phyloP scores from a whole-genome alignment of 1,140 invertebrate species.

The Oreohelix idahoensis region DNA sequence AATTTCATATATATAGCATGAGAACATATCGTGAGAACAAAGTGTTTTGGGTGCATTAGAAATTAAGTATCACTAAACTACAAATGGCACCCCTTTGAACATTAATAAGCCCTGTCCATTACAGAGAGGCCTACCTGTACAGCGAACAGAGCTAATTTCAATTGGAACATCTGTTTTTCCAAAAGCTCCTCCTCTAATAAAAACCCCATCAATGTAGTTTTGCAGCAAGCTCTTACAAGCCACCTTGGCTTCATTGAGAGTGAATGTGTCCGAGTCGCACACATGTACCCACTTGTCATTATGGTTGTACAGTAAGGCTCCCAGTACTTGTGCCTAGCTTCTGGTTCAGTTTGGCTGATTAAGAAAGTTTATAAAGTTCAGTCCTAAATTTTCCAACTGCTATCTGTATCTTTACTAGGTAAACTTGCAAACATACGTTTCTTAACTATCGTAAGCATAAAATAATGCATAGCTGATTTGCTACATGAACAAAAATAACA shows the following conservation, averaged over 20 bases:
- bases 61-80: no score
- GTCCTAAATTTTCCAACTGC: no score
- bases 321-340: slow-evolving; percentile 48
- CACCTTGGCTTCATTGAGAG: slow-evolving; percentile 51
- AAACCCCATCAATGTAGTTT: slow-evolving; percentile 53
- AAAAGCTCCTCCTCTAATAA: slow-evolving; percentile 52
- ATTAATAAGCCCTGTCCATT: not conserved
- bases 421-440: no score
- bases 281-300: slow-evolving; percentile 58
- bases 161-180: slow-evolving; percentile 46
- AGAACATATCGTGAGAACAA: no score
- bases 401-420: no score
- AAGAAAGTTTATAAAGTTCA: not conserved
- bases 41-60: no score
- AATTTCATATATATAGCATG: no score
- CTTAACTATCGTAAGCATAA: no score
- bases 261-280: slow-evolving; percentile 57
- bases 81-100: no score
- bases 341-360: slow-evolving; percentile 59
- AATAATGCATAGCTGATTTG: no score
- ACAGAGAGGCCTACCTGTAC: slow-evolving; percentile 36
- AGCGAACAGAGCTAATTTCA: slow-evolving; percentile 45
- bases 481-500: no score
- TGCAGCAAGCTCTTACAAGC: slow-evolving; percentile 55
- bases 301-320: slow-evolving; percentile 55